Percentiles rank a stretch among this genome's conserved stretches.
Evolutionary conservation across 2,113 vertebrate species (phyloP).

Genomic region (Danio rerio): DNA sequence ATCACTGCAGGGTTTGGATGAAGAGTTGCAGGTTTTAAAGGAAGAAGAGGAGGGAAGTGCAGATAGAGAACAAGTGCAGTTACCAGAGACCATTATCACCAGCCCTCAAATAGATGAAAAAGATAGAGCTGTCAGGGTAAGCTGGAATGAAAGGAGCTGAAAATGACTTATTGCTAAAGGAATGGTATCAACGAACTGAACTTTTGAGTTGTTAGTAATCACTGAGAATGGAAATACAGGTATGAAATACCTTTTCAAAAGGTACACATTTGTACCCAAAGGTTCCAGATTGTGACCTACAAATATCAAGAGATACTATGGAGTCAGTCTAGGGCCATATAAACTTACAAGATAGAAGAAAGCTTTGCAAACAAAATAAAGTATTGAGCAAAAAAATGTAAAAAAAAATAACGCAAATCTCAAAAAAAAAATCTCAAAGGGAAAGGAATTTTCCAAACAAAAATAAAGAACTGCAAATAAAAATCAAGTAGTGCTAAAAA

Average conservation of each 20-base stretch:
- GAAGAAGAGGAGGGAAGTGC: conserved; percentile 49
- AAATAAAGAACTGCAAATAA: too few species aligned
- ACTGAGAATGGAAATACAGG: neutral
- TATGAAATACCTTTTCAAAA: neutral
- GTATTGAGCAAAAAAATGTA: too few species aligned
- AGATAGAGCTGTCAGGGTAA: neutral
- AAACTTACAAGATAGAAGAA: too few species aligned
- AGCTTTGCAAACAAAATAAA: too few species aligned
- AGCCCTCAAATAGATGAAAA: neutral
- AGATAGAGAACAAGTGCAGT: neutral
- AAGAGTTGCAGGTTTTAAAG: conserved; percentile 43
- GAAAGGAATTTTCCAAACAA: too few species aligned
- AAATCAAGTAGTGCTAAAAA: too few species aligned
- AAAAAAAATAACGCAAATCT: too few species aligned
- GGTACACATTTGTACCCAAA: too few species aligned
- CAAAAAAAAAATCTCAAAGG: too few species aligned
- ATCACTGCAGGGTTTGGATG: neutral
- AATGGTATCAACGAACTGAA: neutral
- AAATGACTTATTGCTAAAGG: neutral
- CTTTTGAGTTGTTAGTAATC: neutral
- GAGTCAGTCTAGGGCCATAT: too few species aligned
- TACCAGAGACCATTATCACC: neutral
- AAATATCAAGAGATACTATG: too few species aligned
- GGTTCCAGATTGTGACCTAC: too few species aligned
- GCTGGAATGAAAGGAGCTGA: neutral